These are phyloP conservation scores for Drosophila nigrodunni DNA, from an alignment of 1,140 invertebrate genomes.

Conservation along the genomic window DNA sequence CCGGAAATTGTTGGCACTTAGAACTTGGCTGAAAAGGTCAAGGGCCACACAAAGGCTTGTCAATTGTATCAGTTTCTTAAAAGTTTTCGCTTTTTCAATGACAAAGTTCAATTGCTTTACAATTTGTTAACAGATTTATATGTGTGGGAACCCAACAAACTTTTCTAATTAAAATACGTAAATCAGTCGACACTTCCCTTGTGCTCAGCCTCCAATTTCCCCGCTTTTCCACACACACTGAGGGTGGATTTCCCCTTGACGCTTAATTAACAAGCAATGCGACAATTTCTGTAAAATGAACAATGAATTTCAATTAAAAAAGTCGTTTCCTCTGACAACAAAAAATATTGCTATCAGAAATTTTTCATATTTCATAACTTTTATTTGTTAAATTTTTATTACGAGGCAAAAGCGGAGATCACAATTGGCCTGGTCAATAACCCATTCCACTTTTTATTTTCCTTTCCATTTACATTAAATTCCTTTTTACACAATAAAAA, in stretches of 20 bases:
- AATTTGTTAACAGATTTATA: conserved; percentile 53
- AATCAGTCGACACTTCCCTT: conserved; percentile 29
- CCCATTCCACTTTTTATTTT: not conserved
- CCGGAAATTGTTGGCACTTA: conserved; percentile 45
- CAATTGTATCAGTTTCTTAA: not conserved
- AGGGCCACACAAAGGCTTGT: conserved; percentile 5
- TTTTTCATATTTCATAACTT: conserved; percentile 32
- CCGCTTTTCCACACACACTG: not conserved
- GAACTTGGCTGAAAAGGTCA: conserved; percentile 30
- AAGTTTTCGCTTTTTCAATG: not conserved
- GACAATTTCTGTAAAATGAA: conserved; percentile 38
- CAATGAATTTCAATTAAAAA: conserved; percentile 49
- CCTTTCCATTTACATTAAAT: conserved; percentile 29
- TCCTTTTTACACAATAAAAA: conserved; percentile 28
- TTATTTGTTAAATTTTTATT: not conserved
- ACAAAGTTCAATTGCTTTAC: conserved; percentile 23
- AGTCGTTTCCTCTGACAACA: conserved; percentile 12
- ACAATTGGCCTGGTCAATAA: conserved; percentile 30
- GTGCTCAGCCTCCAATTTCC: not conserved
- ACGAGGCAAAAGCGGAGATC: conserved; percentile 1
- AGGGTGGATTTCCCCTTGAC: conserved; percentile 17
- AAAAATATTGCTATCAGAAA: conserved; percentile 41
- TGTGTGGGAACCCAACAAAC: conserved; percentile 33
- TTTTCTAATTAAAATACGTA: conserved; percentile 52
- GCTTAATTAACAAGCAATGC: conserved; percentile 45